Evolutionary conservation across 1,140 invertebrate species (phyloP), one percentile per base, ranked within the genome.

Genomic region (Mamestra configurata): DNA sequence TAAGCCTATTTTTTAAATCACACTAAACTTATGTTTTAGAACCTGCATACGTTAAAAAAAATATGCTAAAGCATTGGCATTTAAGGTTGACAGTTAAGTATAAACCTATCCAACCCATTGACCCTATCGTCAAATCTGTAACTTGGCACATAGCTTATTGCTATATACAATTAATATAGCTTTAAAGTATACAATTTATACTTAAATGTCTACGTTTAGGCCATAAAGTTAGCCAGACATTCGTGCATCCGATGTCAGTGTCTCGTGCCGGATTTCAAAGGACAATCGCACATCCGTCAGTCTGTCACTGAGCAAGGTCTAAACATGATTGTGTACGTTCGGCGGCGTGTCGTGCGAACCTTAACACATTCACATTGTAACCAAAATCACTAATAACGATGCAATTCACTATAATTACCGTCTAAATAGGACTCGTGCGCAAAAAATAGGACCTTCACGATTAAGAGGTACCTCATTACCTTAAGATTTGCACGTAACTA

Each of bases 201-300:
- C 8, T 24, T 59, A 0, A n/a, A 49, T 49, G 22, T 59, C 59
- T 40, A 55, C 5, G n/a, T 7, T 1, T 18, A 0, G 6, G 31
- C n/a, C 4, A 68, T 68, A 27, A 68, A 68, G 22, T 46, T 1
- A 46, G 66, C 40, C 13, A 70, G 66, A 70, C 43, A 49, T 46
- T 70, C 66, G 66, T 70, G 66, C n/a, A 35, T 66, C n/a, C 31
- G 61, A 43, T 49, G 66, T 46, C 40, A 70, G 71, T 51, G 18
- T 59, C 53, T 75, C 18, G 51, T 37, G 71, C 71, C 55, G 22
- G 53, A 75, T 57, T 77, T 77, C 55, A 77, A 75, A 75, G 89
- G 83, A 92, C 89, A 92, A 92, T 92, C 88, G 85, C 86, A 89
- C 86, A 90, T 94, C 89, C 88, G 89, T 93, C 84, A 85, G 87